These are phyloP conservation scores for Drosophila anceps DNA, from an alignment of 2,888 invertebrate genomes.

Conservation along the genomic window DNA sequence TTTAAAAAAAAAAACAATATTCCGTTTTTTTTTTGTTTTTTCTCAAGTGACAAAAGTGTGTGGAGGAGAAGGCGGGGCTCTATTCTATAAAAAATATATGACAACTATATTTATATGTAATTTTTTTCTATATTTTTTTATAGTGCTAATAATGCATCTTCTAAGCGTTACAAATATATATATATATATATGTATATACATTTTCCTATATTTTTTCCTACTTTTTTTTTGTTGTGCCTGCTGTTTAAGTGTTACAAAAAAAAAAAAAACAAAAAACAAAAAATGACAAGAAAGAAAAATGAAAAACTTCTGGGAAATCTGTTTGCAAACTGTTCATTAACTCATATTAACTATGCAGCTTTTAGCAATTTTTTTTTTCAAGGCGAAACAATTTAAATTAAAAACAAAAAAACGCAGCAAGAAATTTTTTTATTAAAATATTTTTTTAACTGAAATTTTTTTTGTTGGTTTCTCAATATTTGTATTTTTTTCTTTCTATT, in stretches of 20 bases:
- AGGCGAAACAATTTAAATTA: slow-evolving; percentile 12
- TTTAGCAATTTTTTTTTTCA: slow-evolving; percentile 10
- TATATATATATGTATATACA: slow-evolving; percentile 3
- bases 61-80: slow-evolving; percentile 17
- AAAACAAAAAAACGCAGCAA: slow-evolving; percentile 19
- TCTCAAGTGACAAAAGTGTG: slow-evolving; percentile 43
- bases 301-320: slow-evolving; percentile 18
- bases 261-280: neutral
- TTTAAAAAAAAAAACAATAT: slow-evolving; percentile 3
- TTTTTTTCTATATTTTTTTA: slow-evolving; percentile 39
- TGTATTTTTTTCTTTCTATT: neutral
- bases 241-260: slow-evolving; percentile 45
- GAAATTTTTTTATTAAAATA: slow-evolving; percentile 4
- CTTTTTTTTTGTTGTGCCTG: slow-evolving; percentile 44
- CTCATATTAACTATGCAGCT: slow-evolving; percentile 32
- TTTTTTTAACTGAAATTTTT: too few species aligned
- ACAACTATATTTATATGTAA: slow-evolving; percentile 1
- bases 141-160: slow-evolving; percentile 35
- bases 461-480: slow-evolving; percentile 18
- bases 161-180: slow-evolving; percentile 10
- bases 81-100: slow-evolving; percentile 24
- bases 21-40: slow-evolving; percentile 35
- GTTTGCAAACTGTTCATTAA: slow-evolving; percentile 19
- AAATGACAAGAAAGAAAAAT: neutral
- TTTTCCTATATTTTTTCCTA: slow-evolving; percentile 9